Percentiles rank a stretch among this genome's conserved stretches.
Evolutionary conservation across 1,140 invertebrate species (phyloP).

Genomic region (Ceratina calcarata): DNA sequence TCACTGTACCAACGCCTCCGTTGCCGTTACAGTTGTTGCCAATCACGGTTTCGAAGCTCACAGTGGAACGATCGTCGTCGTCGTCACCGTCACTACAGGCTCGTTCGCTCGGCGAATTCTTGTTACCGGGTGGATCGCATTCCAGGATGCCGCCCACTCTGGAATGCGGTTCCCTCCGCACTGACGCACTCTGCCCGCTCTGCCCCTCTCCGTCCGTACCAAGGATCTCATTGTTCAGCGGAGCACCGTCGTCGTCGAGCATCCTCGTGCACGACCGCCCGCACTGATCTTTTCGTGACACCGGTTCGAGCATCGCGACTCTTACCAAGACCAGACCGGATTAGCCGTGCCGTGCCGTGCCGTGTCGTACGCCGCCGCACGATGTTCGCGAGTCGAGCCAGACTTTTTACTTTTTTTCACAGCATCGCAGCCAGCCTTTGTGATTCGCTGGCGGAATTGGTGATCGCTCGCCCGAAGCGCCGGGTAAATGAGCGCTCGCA

Average conservation of each 20-base stretch:
- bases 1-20: slow-evolving; percentile 36
- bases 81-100: slow-evolving; percentile 29
- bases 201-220: slow-evolving; percentile 61
- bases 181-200: slow-evolving; percentile 58
- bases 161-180: slow-evolving; percentile 75
- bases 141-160: slow-evolving; percentile 80
- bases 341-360: not conserved
- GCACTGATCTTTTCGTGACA: slow-evolving; percentile 31
- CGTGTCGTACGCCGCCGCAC: slow-evolving; percentile 32
- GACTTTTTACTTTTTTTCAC: slow-evolving; percentile 36
- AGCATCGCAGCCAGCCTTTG: slow-evolving; percentile 25
- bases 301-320: slow-evolving; percentile 13
- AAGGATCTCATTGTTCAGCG: slow-evolving; percentile 72
- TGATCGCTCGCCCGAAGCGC: slow-evolving; percentile 31
- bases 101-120: slow-evolving; percentile 68
- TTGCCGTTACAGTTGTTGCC: slow-evolving; percentile 63
- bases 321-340: slow-evolving; percentile 7
- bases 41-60: slow-evolving; percentile 55
- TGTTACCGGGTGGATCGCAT: slow-evolving; percentile 77
- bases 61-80: slow-evolving; percentile 4
- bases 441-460: slow-evolving; percentile 18
- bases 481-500: slow-evolving; percentile 38
- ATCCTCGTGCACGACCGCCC: slow-evolving; percentile 55
- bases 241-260: slow-evolving; percentile 71
- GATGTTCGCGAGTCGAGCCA: not conserved